Evolutionary conservation across 2,888 invertebrate species (phyloP).

Genomic region (Mythimna lalbum): DNA sequence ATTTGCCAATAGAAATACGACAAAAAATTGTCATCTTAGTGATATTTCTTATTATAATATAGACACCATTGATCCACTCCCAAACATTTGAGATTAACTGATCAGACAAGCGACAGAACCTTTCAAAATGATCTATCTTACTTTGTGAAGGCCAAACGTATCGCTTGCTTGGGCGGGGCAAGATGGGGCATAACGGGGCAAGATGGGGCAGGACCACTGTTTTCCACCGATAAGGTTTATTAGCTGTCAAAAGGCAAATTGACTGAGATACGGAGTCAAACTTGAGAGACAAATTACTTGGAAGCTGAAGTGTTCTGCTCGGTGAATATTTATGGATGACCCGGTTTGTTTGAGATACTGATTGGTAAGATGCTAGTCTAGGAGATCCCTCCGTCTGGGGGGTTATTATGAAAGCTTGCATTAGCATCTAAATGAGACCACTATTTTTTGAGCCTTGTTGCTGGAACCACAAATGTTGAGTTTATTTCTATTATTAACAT

Average conservation of each 20-base stretch:
- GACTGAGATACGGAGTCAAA: slow-evolving; percentile 61
- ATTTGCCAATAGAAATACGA: neutral
- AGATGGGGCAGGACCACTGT: slow-evolving; percentile 30
- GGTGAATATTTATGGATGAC: slow-evolving; percentile 35
- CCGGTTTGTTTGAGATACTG: slow-evolving; percentile 9
- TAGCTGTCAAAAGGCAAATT: slow-evolving; percentile 69
- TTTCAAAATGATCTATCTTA: slow-evolving; percentile 28
- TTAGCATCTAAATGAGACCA: too few species aligned
- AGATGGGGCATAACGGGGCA: neutral
- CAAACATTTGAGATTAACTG: slow-evolving; percentile 19
- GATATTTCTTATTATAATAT: neutral
- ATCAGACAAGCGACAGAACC: neutral
- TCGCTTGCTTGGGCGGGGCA: neutral
- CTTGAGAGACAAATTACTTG: slow-evolving; percentile 61
- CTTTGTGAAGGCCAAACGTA: slow-evolving; percentile 14
- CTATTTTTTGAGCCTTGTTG: too few species aligned
- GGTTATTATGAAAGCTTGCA: too few species aligned
- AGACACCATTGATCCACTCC: neutral
- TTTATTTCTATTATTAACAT: too few species aligned
- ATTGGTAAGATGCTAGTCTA: neutral
- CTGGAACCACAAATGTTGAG: too few species aligned
- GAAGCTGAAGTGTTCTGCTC: neutral
- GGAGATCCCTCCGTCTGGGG: too few species aligned
- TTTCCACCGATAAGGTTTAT: slow-evolving; percentile 64
- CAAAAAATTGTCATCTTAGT: neutral